Percentiles rank a stretch among this genome's conserved stretches.
These are phyloP conservation scores for Pangasianodon hypophthalmus DNA, from an alignment of 2,113 vertebrate species.

Conservation along the genomic window DNA sequence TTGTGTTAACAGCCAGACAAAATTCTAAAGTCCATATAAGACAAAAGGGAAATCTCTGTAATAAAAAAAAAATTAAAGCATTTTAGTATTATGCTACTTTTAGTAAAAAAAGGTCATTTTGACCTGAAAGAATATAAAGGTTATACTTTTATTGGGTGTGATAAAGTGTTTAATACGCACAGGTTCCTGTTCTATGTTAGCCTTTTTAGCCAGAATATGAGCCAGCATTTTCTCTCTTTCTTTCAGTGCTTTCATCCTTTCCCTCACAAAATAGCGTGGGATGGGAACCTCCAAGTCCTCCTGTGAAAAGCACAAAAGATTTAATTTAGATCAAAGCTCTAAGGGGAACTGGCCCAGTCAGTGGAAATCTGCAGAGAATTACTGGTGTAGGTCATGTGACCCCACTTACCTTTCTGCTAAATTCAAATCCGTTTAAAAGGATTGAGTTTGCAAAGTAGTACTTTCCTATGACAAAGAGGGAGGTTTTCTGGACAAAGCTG, in stretches of 20 bases:
- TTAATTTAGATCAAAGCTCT: slow-evolving; percentile 31
- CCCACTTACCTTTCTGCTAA: slow-evolving; percentile 46
- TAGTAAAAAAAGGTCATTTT: neutral
- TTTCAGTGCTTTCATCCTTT: slow-evolving; percentile 74
- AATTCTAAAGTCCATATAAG: neutral
- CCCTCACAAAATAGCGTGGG: slow-evolving; percentile 82
- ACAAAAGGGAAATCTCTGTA: neutral
- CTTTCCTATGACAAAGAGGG: slow-evolving; percentile 28
- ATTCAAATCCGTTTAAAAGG: slow-evolving; percentile 34
- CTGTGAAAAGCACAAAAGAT: slow-evolving; percentile 61
- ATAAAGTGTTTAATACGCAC: slow-evolving; percentile 59
- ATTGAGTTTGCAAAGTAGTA: slow-evolving; percentile 25
- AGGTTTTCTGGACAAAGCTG: neutral
- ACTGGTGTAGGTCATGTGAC: slow-evolving; percentile 30
- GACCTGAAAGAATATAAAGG: neutral
- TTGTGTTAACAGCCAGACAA: neutral
- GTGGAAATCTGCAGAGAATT: slow-evolving; percentile 34
- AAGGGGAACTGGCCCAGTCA: neutral
- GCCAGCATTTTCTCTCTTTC: slow-evolving; percentile 75
- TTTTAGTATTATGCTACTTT: neutral
- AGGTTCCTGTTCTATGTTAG: slow-evolving; percentile 25
- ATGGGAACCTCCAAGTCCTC: slow-evolving; percentile 84
- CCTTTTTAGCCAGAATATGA: slow-evolving; percentile 69
- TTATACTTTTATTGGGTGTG: neutral
- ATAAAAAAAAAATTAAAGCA: neutral